Evolutionary conservation across 1,140 invertebrate species (phyloP), one percentile per base, ranked within the genome.

Genomic region (Elymnias hypermnestra): DNA sequence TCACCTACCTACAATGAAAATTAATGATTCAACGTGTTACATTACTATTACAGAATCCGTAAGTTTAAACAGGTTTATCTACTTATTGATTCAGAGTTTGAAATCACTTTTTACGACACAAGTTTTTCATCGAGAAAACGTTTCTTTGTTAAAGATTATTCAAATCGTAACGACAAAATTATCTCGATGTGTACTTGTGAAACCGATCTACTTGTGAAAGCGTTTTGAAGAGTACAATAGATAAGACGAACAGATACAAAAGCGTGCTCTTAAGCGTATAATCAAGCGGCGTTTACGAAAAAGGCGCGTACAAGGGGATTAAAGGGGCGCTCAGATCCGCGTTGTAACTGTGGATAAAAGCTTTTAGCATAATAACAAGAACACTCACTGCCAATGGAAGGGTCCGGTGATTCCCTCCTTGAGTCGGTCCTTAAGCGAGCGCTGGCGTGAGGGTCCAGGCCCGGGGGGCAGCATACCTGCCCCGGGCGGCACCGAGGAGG

Each of bases 371-470:
- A 39, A 37, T 35, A 23, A 25, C 26, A 63, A 49, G 54, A 65
- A 28, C 72, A 93, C 91, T 93, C 88, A 93, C 92, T 93, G 92
- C 92, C 91, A 93, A 55, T 89, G 89, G 65, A 92, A 91, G 73
- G 91, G 91, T 69, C 90, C 90, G 18, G 91, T 91, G 74, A 94
- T 92, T 59, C 92, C 92, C 33, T 93, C 92, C 66, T 91, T 89
- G 25, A 93, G 88, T 12, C 92, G 88, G 71, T 93, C 92, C 70
- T 92, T 92, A 57, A 93, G 74, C 1, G 90, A 91, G 22, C 90
- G 89, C 54, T 91, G 87, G 29, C 90, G 68, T 51, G 89, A 88
- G 13, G 89, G 88, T 13, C 88, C 90, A n/a, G 90, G 89, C 26
- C 91, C 91, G 10, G 81, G 72, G 23, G 82, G 82, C 45, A 83